Base-by-base conservation (phyloP, 2,797 vertebrate species). In the Microctenopoma lineatum region DNA sequence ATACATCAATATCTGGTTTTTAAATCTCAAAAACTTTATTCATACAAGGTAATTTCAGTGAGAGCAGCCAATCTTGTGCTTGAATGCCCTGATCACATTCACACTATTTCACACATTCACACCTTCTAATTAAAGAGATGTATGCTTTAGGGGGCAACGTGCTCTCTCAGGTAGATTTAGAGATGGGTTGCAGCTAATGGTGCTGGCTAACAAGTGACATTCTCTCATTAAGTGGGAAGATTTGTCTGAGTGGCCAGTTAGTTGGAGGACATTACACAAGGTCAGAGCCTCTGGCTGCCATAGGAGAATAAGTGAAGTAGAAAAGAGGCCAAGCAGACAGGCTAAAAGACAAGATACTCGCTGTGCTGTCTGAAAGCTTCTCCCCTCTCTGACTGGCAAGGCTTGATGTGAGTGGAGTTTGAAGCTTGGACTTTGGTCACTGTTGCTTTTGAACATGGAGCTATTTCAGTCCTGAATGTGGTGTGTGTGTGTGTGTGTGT, bases 191-290 rank as follows among this genome's bases (percentile, higher is more conserved):
- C 42, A 75, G 79, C 76, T 80, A 79, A 82, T 79, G 70, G 73
- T 52, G 29, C 60, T 36, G 61, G 67, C 61, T 86, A 86, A 84
- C 76, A 83, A 80, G 71, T 70, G 70, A 75, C 75, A 75, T 79
- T 87, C 80, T 75, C 62, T 87, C 74, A 85, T 85, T 85, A 82
- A 75, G 71, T 39, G 48, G 66, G 59, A 62, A 75, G 80, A 88
- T 73, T 78, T 79, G 73, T 79, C 77, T 79, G 75, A 84, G 76
- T 74, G 71, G 79, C 69, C 77, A 75, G 77, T 87, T 70, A 75
- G 74, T 68, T 67, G 57, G 72, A 87, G 89, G 87, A 81, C 77
- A 67, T 77, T 69, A 82, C 72, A 80, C 83, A 85, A 90, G 87
- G 86, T 90, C 84, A 80, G 57, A 81, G 75, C 71, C 60, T 80